Percentiles rank a stretch among this genome's conserved stretches.
Evolutionary conservation across 2,888 invertebrate genomes (phyloP).

Genomic region (Cataglyphis rosenhaueri): DNA sequence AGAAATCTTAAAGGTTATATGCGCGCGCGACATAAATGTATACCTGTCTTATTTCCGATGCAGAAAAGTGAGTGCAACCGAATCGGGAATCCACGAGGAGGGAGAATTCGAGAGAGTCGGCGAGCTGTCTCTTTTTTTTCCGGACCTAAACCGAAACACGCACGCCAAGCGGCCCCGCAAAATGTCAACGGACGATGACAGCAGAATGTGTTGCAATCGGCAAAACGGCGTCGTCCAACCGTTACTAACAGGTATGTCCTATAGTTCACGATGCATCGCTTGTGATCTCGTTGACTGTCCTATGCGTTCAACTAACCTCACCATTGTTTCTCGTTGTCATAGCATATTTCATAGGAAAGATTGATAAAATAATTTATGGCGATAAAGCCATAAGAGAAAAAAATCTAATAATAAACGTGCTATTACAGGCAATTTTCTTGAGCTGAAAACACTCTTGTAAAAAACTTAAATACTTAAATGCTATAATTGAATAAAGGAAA

Average conservation of each 20-base stretch:
- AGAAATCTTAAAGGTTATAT: neutral
- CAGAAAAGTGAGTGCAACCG: slow-evolving; percentile 40
- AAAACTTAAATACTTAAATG: too few species aligned
- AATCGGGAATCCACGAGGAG: neutral
- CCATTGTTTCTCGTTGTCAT: neutral
- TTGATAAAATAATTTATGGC: neutral
- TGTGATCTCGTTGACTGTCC: neutral
- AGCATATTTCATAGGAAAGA: neutral
- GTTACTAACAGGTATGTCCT: slow-evolving; percentile 91
- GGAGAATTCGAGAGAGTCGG: neutral
- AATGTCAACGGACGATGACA: slow-evolving; percentile 76
- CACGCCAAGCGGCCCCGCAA: slow-evolving; percentile 47
- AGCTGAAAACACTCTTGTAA: neutral
- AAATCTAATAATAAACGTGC: neutral
- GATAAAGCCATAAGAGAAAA: neutral
- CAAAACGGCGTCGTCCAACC: slow-evolving; percentile 96
- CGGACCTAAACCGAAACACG: neutral
- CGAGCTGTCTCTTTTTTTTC: neutral
- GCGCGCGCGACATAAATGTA: neutral
- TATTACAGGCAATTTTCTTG: neutral
- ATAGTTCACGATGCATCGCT: neutral
- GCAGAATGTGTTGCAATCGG: slow-evolving; percentile 84
- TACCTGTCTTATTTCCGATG: neutral
- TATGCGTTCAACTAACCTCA: slow-evolving; percentile 9
- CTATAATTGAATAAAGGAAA: too few species aligned